Base-by-base conservation (phyloP, 2,888 invertebrate species). In the Arrhopalites spinosus region DNA sequence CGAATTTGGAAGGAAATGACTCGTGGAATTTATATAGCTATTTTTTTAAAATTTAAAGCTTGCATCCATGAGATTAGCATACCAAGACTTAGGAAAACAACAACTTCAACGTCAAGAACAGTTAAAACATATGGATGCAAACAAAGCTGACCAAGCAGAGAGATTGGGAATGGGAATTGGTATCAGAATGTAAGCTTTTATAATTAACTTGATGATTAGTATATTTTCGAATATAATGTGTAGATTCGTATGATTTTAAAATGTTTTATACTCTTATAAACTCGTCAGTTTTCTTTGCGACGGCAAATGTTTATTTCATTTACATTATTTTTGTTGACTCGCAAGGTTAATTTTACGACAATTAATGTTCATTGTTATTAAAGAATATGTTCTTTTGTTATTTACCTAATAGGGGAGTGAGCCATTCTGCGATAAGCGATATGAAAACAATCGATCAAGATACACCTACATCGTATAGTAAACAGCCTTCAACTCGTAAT, bases 371-470 rank as follows among this genome's bases (percentile, higher is more conserved):
- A n/a, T n/a, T n/a, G n/a, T n/a, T n/a, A n/a, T n/a, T n/a, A n/a
- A n/a, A n/a, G n/a, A n/a, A n/a, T n/a, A n/a, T n/a, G n/a, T n/a
- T n/a, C n/a, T n/a, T n/a, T n/a, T n/a, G n/a, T n/a, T n/a, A n/a
- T n/a, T n/a, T n/a, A n/a, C n/a, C n/a, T n/a, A n/a, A 70, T 81
- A 90, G 90, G 64, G 91, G 90, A 70, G 89, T 92, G 15, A 93
- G 92, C 79, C 95, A 95, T 88, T 96, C 96, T 15, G 95, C 95
- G 15, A 85, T 94, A 73, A 91, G 90, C 75, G 96, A 95, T 86
- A 97, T 98, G 96, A 91, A 93, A 84, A 89, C 89, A 27, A 95
- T 98, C 84, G 92, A 94, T 85, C 97, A 97, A 87, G 92, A 95
- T 85, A 89, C 88, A 83, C 86, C 89, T 11, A 86, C 85, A 84